Evolutionary conservation across 2,888 invertebrate genomes (phyloP).

Genomic region (Fragum sueziense): DNA sequence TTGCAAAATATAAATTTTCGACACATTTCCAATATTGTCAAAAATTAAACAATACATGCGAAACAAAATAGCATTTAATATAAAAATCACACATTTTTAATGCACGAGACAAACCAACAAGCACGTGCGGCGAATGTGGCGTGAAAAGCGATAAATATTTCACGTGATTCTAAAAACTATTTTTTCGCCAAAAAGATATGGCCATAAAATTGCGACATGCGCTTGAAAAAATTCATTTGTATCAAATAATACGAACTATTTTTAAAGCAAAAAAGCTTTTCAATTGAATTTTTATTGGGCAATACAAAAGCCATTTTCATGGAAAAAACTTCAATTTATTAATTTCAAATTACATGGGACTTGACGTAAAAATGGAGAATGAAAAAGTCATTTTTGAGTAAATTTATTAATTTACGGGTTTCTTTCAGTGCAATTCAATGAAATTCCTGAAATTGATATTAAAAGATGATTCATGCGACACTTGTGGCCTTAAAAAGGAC

Average conservation of each 20-base stretch:
- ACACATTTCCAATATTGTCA: slow-evolving; percentile 11
- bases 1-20: background rate
- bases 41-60: slow-evolving; percentile 1
- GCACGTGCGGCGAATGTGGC: background rate
- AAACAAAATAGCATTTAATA: slow-evolving; percentile 9
- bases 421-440: background rate
- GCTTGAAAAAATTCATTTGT: background rate
- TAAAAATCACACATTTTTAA: slow-evolving; percentile 14
- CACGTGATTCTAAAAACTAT: background rate
- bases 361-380: background rate
- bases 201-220: slow-evolving; percentile 2
- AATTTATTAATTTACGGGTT: background rate
- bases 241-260: background rate
- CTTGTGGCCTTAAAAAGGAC: no score
- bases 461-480: no score
- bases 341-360: background rate
- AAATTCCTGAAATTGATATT: background rate
- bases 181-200: background rate
- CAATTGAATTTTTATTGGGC: background rate
- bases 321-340: background rate
- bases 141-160: slow-evolving; percentile 13
- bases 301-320: background rate
- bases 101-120: background rate
- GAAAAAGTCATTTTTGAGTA: background rate
- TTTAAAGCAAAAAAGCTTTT: background rate